A percentile compares a stretch with the other conserved stretches of the same genome.
phyloP scores from a whole-genome alignment of 1,140 invertebrate genomes.

The Bombus huntii region DNA sequence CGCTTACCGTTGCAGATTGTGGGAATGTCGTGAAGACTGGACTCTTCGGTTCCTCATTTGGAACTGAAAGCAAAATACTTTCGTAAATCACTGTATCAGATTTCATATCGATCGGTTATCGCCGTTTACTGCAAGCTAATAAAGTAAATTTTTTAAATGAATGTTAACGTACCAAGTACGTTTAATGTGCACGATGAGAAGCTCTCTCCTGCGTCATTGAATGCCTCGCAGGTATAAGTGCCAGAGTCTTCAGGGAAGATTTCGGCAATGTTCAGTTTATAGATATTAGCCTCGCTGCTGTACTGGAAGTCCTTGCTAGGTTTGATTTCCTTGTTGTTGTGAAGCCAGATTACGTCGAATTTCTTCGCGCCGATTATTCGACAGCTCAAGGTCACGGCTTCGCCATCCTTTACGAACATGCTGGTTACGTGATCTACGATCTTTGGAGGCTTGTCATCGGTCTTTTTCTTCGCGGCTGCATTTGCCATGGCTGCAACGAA shows the following conservation, averaged over 20 bases:
- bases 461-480: conserved; percentile 81
- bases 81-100: too few relatives aligned
- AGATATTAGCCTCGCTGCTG: conserved; percentile 93
- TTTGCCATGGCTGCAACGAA: conserved; percentile 86
- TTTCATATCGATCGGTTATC: too few relatives aligned
- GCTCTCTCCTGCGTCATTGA: conserved; percentile 96
- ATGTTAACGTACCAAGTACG: conserved; percentile 85
- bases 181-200: conserved; percentile 95
- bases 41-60: conserved; percentile 92
- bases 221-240: conserved; percentile 97
- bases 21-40: conserved; percentile 95
- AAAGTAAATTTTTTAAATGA: rapidly evolving
- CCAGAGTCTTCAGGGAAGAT: conserved; percentile 97
- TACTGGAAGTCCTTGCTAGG: conserved; percentile 98
- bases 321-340: conserved; percentile 98
- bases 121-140: neutral
- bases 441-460: conserved; percentile 89
- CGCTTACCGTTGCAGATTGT: conserved; percentile 91
- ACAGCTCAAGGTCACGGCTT: conserved; percentile 92
- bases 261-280: conserved; percentile 95
- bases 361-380: conserved; percentile 93
- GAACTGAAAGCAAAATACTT: conserved; percentile 83
- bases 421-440: conserved; percentile 93
- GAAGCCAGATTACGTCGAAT: conserved; percentile 97
- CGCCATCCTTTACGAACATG: conserved; percentile 92